Percentiles rank a stretch among this genome's conserved stretches.
Conservation (phyloP, 1,140 invertebrate genomes). For the Spodoptera litura region DNA sequence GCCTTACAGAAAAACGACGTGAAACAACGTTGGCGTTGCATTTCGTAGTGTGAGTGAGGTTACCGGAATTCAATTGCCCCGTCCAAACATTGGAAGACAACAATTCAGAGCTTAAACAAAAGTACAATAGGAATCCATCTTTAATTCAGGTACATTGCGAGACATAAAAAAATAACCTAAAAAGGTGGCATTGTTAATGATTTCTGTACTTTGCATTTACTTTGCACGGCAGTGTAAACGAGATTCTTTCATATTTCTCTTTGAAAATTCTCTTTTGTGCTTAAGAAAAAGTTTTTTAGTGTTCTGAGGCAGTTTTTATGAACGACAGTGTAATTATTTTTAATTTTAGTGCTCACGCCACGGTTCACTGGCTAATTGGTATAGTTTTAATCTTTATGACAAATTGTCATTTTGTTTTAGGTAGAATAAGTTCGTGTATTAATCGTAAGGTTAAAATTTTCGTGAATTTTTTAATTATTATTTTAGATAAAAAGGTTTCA, state of each 20-base stretch:
- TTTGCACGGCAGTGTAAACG: slow-evolving; percentile 1
- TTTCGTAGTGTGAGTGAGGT: too few species aligned
- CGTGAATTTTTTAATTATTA: too few species aligned
- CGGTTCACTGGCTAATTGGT: not conserved
- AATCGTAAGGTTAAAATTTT: too few species aligned
- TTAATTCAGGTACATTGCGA: slow-evolving; percentile 7
- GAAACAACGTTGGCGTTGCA: too few species aligned
- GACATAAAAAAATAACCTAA: slow-evolving; percentile 8
- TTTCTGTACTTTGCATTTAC: slow-evolving; percentile 13
- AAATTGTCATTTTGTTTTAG: too few species aligned
- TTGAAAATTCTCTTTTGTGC: slow-evolving; percentile 14
- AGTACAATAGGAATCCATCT: not conserved
- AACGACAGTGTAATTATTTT: slow-evolving; percentile 24
- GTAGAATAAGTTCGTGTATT: too few species aligned
- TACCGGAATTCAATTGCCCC: too few species aligned
- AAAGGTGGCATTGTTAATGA: slow-evolving; percentile 12
- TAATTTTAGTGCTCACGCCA: not conserved
- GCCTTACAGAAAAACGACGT: too few species aligned
- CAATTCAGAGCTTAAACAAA: not conserved
- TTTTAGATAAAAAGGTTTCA: too few species aligned
- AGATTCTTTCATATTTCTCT: not conserved
- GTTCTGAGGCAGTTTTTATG: not conserved
- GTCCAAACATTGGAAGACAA: too few species aligned
- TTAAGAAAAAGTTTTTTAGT: slow-evolving; percentile 12
- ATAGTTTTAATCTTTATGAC: not conserved